These are phyloP conservation scores for Chiloscyllium punctatum DNA, from an alignment of 2,797 vertebrate species.

Conservation along the genomic window DNA sequence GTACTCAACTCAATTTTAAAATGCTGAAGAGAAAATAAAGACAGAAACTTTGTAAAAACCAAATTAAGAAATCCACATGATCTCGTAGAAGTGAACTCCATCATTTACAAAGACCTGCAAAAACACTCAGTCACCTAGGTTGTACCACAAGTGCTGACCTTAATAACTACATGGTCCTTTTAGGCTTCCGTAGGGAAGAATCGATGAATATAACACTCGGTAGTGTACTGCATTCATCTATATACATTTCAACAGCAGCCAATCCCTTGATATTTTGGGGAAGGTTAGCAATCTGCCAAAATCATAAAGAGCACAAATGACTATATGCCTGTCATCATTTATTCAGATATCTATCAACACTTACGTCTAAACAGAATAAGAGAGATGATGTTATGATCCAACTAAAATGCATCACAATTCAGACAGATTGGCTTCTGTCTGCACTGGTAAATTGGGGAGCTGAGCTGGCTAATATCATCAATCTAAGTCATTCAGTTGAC, in stretches of 20 bases:
- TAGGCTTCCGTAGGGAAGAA: no score
- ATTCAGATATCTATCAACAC: neutral
- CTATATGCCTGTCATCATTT: neutral
- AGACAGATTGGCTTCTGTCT: neutral
- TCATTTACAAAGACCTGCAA: neutral
- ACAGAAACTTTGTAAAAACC: neutral
- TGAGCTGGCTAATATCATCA: neutral
- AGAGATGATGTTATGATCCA: neutral
- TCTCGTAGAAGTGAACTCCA: neutral
- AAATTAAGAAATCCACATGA: neutral
- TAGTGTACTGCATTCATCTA: neutral
- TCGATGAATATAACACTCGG: neutral
- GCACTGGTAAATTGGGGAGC: neutral
- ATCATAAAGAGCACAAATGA: neutral
- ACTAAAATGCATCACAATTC: neutral
- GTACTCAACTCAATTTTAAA: neutral
- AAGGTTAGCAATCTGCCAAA: neutral
- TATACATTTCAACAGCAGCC: neutral
- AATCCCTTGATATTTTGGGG: neutral
- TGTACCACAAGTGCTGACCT: neutral
- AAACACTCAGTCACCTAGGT: neutral
- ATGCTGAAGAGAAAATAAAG: neutral
- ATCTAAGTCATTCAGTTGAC: neutral
- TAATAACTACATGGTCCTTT: neutral
- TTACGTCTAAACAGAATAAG: neutral